phyloP scores from a whole-genome alignment of 2,797 vertebrate genomes.

The Okamejei kenojei region DNA sequence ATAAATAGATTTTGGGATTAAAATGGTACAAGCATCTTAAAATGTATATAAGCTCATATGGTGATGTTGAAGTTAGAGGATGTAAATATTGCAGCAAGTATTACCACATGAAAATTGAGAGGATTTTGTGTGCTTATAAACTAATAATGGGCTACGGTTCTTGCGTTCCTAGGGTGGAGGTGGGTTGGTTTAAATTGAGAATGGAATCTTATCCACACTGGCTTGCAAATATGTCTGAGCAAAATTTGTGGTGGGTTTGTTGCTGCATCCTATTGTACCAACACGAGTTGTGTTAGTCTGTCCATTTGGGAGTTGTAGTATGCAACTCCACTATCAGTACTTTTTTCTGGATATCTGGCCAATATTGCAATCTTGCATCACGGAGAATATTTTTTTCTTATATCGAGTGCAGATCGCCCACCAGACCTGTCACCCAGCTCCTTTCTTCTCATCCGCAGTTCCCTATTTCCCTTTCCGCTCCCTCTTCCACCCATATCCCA shows the following conservation, averaged over 20 bases:
- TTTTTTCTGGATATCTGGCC: not conserved
- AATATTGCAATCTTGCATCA: not conserved
- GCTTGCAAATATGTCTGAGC: not conserved
- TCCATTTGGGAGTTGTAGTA: too few species aligned
- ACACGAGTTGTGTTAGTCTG: not conserved
- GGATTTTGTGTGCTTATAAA: not conserved
- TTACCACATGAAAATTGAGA: not conserved
- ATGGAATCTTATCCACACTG: too few species aligned
- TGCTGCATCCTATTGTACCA: not conserved
- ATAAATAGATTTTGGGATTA: not conserved
- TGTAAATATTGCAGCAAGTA: not conserved
- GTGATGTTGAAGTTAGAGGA: not conserved
- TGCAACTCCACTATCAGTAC: not conserved
- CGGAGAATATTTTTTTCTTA: not conserved
- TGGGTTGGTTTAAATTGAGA: not conserved
- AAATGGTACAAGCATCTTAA: not conserved
- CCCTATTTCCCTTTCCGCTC: too few species aligned
- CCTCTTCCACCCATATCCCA: too few species aligned
- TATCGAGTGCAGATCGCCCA: too few species aligned
- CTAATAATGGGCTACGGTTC: not conserved
- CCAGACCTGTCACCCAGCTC: too few species aligned
- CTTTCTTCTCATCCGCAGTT: too few species aligned
- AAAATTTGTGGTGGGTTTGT: not conserved
- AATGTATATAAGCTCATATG: not conserved
- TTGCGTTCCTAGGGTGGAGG: not conserved